Evolutionary conservation across 2,113 vertebrate species (phyloP), one percentile per base, ranked within the genome.

Genomic region (Muscicapa adusta): DNA sequence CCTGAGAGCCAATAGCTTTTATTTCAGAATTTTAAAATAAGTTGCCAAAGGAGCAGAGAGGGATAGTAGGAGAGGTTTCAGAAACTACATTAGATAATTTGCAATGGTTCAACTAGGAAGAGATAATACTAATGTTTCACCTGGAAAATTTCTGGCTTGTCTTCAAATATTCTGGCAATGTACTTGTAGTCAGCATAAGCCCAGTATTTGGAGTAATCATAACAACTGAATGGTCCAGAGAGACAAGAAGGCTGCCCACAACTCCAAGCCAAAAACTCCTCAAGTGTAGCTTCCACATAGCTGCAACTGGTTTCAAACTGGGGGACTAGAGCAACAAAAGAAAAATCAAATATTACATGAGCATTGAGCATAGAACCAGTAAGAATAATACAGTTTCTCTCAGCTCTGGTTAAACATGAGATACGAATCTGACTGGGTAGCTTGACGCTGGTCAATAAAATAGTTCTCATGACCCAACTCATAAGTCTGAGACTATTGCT

Each of bases 141-240:
- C 99, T 99, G 97, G 96, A 99, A 99, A 95, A 98, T 93, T 77
- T 98, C 96, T 43, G 98, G 97, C 60, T 98, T 98, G 50, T 99
- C 98, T 96, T 98, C 98, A 97, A 99, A 99, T 85, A 99, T 40
- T 68, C 65, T 90, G 57, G 98, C 97, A 45, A 99, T 98, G 94
- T 99, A 99, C 94, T 99, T 99, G 97, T 99, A 99, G 97, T 99
- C 99, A 26, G 99, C 99, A 12, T 99, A 99, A 77, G 98, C 98
- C 99, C 99, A 99, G 79, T 98, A 98, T 63, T 98, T 98, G 34
- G 98, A 97, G 72, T 70, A 76, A 65, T 98, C 93, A 1, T 98
- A 99, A 63, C 96, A 91, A 80, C 72, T 88, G 96, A 99, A 99
- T 33, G 98, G 97, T 53, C 99, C 98, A 36, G 93, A 96, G 34